Percentiles rank a stretch among this genome's conserved stretches.
Evolutionary conservation across 1,140 invertebrate species (phyloP).

Genomic region (Papilio polytes): DNA sequence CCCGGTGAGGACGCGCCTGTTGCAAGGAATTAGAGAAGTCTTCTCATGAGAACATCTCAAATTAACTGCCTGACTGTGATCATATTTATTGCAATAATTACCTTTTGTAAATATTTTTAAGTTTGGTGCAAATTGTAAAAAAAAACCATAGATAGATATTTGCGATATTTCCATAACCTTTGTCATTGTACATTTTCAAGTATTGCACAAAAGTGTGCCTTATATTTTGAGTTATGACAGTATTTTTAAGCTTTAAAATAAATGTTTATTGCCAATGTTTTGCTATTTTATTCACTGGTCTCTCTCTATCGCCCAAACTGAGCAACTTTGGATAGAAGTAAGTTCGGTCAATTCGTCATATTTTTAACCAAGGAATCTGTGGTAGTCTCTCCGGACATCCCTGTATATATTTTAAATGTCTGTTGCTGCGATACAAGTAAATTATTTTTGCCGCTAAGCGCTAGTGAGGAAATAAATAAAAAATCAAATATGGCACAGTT

Average conservation of each 20-base stretch:
- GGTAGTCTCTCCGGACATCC: neutral
- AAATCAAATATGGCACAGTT: constrained; percentile 78
- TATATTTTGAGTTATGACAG: neutral
- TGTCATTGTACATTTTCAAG: too few species aligned
- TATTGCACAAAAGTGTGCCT: constrained; percentile 3
- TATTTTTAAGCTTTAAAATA: constrained; percentile 1
- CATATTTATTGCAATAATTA: neutral
- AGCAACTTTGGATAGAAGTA: too few species aligned
- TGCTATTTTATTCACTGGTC: neutral
- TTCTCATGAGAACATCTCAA: constrained; percentile 53
- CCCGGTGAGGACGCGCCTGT: constrained; percentile 52
- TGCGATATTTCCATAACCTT: neutral
- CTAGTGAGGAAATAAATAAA: constrained; percentile 52
- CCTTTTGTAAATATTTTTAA: neutral
- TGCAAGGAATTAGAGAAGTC: constrained; percentile 61
- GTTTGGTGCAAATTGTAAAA: too few species aligned
- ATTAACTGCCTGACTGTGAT: neutral
- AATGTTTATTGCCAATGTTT: neutral
- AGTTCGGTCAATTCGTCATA: too few species aligned
- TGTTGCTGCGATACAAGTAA: neutral
- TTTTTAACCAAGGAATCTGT: too few species aligned
- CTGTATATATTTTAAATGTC: too few species aligned
- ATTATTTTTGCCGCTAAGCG: neutral
- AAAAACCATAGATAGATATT: neutral
- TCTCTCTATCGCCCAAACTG: too few species aligned